Evolutionary conservation across 2,888 invertebrate genomes (phyloP), one percentile per base, ranked within the genome.

Genomic region (Stomorhina lunata): DNA sequence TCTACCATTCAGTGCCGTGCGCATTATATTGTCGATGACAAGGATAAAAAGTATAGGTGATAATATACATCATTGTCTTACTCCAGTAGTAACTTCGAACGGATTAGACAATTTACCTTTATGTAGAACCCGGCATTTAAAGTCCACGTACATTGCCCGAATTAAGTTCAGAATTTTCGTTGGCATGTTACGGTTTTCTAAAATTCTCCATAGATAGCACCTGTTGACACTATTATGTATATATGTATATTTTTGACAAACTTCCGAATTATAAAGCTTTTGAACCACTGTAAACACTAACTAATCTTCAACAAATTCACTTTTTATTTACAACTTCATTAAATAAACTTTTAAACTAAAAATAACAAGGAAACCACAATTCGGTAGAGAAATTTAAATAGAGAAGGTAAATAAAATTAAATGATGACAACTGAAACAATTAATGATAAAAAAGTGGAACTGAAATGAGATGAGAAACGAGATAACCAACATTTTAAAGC

Each of bases 401-500:
- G 1, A 32, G 29, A 25, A n/a, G 2, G 12, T 40, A 79, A 72
- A 71, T 65, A 65, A 40, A 43, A 69, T 27, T 15, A 48, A 75
- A 61, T 45, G 37, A 29, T 55, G 65, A 75, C 43, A 29, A 27
- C 32, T 45, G 61, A 53, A 66, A 29, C 43, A 32, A 25, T 43
- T 40, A 66, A 48, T 2, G 10, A 59, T 45, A 63, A 61, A 59
- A 59, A 55, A 22, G 15, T n/a, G n/a, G n/a, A n/a, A n/a, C n/a
- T n/a, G n/a, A 37, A 32, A 34, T 3, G 7, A 48, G n/a, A 43
- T n/a, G 12, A 61, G 57, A 17, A 45, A 27, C 6, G 32, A 79
- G 71, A 78, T 82, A 75, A 82, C 63, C 53, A 9, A 3, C 37
- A 43, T 53, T 63, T 43, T 43, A 25, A 57, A 71, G 66, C 66